Conservation (phyloP, 2,113 vertebrate genomes). For the Mormyrus iriodes region DNA sequence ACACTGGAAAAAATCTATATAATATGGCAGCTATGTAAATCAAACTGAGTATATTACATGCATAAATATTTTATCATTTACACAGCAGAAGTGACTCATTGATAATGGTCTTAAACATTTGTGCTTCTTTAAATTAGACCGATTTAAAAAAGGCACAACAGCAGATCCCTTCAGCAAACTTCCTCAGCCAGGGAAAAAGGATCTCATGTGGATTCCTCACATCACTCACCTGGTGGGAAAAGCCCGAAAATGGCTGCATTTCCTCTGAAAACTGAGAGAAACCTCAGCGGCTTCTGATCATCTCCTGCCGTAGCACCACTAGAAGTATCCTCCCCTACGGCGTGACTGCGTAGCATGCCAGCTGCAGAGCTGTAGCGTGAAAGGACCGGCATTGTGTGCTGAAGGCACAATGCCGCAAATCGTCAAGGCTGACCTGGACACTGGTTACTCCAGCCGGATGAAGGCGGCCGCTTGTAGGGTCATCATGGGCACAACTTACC, state of each 20-base stretch:
- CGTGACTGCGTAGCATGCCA: background rate
- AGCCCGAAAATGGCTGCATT: background rate
- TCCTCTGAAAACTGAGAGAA: background rate
- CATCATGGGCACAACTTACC: background rate
- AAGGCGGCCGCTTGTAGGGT: background rate
- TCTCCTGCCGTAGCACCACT: fast-evolving
- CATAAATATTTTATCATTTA: background rate
- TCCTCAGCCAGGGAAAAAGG: too few species aligned
- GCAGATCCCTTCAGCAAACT: background rate
- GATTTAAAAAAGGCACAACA: background rate
- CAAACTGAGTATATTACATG: background rate
- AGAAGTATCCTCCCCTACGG: background rate
- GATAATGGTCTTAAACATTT: background rate
- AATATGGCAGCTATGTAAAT: background rate
- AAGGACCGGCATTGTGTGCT: background rate
- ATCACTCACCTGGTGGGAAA: background rate
- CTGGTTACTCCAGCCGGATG: background rate
- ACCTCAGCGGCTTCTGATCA: background rate
- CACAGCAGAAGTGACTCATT: background rate
- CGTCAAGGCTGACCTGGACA: background rate
- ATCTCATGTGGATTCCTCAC: background rate
- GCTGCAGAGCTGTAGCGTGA: background rate
- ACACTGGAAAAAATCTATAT: background rate
- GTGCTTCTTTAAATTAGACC: background rate
- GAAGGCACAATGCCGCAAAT: background rate